Evolutionary conservation across 1,140 invertebrate species (phyloP).

Genomic region (Camponotus floridanus): DNA sequence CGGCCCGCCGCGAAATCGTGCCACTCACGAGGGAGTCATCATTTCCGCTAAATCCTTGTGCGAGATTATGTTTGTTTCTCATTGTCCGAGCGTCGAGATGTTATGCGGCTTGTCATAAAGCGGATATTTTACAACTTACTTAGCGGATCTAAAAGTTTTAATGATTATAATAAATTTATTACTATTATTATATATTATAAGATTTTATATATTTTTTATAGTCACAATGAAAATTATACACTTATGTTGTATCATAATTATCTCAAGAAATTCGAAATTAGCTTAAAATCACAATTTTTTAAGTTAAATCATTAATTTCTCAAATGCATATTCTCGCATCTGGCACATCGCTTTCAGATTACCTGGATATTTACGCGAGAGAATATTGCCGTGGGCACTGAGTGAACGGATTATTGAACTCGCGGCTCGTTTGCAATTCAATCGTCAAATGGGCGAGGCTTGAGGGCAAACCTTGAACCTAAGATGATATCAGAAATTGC

Average conservation of each 20-base stretch:
- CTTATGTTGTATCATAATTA: neutral
- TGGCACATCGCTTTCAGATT: constrained; percentile 16
- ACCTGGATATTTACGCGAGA: constrained; percentile 5
- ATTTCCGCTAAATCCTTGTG: constrained; percentile 25
- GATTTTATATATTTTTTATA: neutral
- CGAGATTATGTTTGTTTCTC: constrained; percentile 44
- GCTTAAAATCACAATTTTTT: neutral
- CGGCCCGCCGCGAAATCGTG: constrained; percentile 36
- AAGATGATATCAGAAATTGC: constrained; percentile 53
- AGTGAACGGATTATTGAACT: constrained; percentile 52
- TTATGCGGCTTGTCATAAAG: constrained; percentile 2
- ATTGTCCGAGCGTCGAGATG: neutral
- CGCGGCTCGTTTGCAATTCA: constrained; percentile 56
- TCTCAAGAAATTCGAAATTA: constrained; percentile 8
- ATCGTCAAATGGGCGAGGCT: constrained; percentile 32
- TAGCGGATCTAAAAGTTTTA: constrained; percentile 29
- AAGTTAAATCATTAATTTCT: constrained; percentile 37
- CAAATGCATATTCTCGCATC: neutral
- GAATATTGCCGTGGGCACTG: constrained; percentile 13
- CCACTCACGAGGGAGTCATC: constrained; percentile 9
- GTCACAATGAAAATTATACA: neutral
- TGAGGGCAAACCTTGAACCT: constrained; percentile 59
- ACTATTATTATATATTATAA: too few species aligned
- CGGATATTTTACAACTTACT: constrained; percentile 21
- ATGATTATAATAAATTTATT: neutral